These are phyloP conservation scores for Saturnia pavonia DNA, from an alignment of 2,888 invertebrate genomes.

Conservation along the genomic window DNA sequence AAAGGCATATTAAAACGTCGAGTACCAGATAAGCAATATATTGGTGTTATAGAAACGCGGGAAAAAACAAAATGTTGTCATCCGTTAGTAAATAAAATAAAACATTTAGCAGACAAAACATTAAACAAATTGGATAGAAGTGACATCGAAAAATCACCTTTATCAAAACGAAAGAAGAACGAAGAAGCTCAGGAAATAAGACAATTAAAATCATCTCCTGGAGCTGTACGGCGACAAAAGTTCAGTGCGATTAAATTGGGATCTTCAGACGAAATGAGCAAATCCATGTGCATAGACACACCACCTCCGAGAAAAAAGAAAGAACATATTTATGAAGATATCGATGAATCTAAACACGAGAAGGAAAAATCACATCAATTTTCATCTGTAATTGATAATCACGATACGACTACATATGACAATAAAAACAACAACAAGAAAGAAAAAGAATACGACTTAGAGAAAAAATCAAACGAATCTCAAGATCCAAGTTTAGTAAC, in stretches of 20 bases:
- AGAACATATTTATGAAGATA: conserved; percentile 85
- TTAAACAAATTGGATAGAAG: conserved; percentile 76
- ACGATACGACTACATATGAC: conserved; percentile 42
- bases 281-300: conserved; percentile 68
- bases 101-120: conserved; percentile 84
- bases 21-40: conserved; percentile 66
- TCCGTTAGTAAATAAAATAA: conserved; percentile 84
- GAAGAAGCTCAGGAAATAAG: conserved; percentile 83
- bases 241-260: conserved; percentile 76
- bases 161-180: conserved; percentile 72
- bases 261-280: conserved; percentile 77
- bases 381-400: conserved; percentile 65
- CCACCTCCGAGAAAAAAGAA: conserved; percentile 76
- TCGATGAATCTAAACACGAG: conserved; percentile 71
- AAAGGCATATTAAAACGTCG: conserved; percentile 81
- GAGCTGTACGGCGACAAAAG: conserved; percentile 79
- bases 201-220: conserved; percentile 83
- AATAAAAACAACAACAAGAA: conserved; percentile 57
- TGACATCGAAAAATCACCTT: conserved; percentile 69
- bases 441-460: conserved; percentile 72
- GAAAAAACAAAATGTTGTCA: conserved; percentile 82
- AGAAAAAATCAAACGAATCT: conserved; percentile 72
- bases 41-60: conserved; percentile 70
- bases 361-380: conserved; percentile 74
- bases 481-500: conserved; percentile 73